These are phyloP conservation scores for Rhadina sibilatrix DNA, from an alignment of 2,113 vertebrate genomes.

Conservation along the genomic window DNA sequence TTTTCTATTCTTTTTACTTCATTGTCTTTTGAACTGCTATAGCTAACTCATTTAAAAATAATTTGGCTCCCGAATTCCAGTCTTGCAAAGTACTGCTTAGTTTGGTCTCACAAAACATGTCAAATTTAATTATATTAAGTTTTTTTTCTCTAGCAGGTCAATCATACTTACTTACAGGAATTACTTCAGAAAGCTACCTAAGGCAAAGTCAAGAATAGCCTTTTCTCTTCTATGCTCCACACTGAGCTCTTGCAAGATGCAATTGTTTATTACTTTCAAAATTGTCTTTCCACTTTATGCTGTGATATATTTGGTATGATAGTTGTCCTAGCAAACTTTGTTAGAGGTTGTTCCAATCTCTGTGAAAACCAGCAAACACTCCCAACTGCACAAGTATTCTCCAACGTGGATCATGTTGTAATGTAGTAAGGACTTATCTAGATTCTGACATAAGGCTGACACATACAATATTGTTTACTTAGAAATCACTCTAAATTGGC, in stretches of 20 bases:
- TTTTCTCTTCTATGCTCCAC: not conserved
- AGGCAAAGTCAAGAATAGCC: constrained; percentile 35
- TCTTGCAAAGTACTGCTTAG: not conserved
- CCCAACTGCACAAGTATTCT: not conserved
- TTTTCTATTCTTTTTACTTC: not conserved
- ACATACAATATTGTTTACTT: not conserved
- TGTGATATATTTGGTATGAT: not conserved
- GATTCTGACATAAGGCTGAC: not conserved
- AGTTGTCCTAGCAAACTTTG: not conserved
- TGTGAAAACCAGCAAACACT: not conserved
- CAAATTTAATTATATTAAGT: constrained; percentile 4
- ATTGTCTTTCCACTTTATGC: constrained; percentile 13
- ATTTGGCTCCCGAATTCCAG: not conserved
- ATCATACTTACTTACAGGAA: not conserved
- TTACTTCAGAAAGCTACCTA: constrained; percentile 32
- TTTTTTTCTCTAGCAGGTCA: not conserved
- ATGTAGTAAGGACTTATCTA: not conserved
- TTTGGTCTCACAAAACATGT: not conserved
- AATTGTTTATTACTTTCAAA: constrained; percentile 33
- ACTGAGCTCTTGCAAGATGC: not conserved
- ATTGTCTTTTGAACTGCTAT: not conserved
- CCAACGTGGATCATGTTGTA: not conserved
- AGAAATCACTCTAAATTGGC: not conserved
- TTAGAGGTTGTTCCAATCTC: not conserved
- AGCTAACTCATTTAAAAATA: not conserved